Conservation (phyloP, 2,888 invertebrate species). For the Drosophila borealis region DNA sequence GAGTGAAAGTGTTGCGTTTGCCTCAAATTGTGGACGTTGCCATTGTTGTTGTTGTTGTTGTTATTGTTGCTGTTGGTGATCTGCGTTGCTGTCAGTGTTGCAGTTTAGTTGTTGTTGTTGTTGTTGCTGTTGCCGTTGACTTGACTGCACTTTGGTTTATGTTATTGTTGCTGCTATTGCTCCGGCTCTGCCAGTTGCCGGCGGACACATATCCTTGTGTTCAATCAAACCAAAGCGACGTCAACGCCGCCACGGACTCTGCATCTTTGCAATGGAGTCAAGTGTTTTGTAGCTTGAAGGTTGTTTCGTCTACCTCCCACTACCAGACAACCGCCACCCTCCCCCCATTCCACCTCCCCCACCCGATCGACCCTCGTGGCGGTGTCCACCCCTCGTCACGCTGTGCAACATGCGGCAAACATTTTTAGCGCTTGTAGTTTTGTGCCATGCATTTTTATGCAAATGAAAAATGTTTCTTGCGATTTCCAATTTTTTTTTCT, state of each 20-base stretch:
- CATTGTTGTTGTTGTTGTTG: constrained; percentile 41
- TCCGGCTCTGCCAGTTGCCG: constrained; percentile 38
- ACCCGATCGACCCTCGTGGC: neutral
- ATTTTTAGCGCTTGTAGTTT: constrained; percentile 77
- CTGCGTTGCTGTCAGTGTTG: constrained; percentile 54
- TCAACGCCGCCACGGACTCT: constrained; percentile 40
- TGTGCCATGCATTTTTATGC: constrained; percentile 78
- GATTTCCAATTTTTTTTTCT: constrained; percentile 64
- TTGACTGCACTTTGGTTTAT: constrained; percentile 64
- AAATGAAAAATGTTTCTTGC: constrained; percentile 80
- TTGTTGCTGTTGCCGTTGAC: constrained; percentile 34
- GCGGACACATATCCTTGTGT: constrained; percentile 70
- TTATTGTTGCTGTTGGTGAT: constrained; percentile 38
- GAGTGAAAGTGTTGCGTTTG: constrained; percentile 80
- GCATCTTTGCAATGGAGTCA: constrained; percentile 52
- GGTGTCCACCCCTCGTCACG: constrained; percentile 34
- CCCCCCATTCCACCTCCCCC: neutral
- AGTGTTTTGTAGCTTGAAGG: constrained; percentile 79
- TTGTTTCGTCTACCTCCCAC: constrained; percentile 75
- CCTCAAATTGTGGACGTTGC: constrained; percentile 62
- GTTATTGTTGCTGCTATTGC: constrained; percentile 43
- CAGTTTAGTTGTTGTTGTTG: constrained; percentile 29
- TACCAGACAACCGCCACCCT: constrained; percentile 24
- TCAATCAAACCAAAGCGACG: constrained; percentile 68
- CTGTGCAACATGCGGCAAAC: constrained; percentile 74